Evolutionary conservation across 2,797 vertebrate genomes (phyloP).

Genomic region (Pantherophis vulpinus): DNA sequence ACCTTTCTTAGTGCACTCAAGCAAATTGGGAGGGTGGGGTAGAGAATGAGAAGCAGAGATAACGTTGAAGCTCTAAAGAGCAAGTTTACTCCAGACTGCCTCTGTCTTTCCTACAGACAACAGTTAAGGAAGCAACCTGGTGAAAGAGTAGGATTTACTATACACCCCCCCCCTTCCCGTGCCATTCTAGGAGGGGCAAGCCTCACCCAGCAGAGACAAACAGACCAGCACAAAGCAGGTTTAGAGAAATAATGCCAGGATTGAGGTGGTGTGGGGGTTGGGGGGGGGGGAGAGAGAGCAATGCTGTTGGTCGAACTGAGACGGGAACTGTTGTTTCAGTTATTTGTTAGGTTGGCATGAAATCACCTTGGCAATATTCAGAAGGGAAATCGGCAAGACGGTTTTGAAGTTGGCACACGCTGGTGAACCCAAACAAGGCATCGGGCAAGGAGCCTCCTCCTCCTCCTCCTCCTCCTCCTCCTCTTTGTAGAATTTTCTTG

Average conservation of each 20-base stretch:
- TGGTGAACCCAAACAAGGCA: background rate
- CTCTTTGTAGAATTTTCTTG: background rate
- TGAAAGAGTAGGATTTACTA: conserved; percentile 29
- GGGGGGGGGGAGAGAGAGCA: background rate
- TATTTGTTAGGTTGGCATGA: conserved; percentile 34
- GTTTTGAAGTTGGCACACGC: background rate
- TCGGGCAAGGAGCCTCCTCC: background rate
- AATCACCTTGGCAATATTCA: conserved; percentile 39
- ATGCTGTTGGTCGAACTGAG: background rate
- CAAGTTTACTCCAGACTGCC: conserved; percentile 34
- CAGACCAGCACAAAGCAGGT: conserved; percentile 10
- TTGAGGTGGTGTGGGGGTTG: background rate
- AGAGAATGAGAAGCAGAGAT: background rate
- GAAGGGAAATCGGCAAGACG: background rate
- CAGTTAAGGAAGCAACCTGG: conserved; percentile 31
- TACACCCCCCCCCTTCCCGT: conserved; percentile 8
- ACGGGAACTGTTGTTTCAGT: background rate
- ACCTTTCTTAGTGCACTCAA: background rate
- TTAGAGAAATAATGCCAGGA: background rate
- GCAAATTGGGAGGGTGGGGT: background rate
- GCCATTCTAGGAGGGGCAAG: conserved; percentile 8
- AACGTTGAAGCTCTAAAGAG: background rate
- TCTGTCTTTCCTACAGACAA: conserved; percentile 42
- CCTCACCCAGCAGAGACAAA: conserved; percentile 1
- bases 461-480: too few relatives aligned